Conservation (phyloP, 2,113 vertebrate species). For the Vulpes ferrilata region DNA sequence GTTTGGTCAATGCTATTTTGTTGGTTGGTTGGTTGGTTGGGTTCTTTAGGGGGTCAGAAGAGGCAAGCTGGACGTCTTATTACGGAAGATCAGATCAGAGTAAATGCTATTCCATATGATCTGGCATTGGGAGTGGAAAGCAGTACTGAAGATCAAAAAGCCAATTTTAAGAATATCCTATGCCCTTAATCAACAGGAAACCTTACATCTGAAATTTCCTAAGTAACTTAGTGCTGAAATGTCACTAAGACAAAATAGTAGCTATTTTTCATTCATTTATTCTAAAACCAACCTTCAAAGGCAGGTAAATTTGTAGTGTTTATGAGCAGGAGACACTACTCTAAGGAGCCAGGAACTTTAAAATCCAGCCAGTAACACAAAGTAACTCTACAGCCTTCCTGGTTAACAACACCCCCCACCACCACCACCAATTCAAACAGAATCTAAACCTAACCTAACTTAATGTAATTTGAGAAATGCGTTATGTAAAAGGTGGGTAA, state of each 20-base stretch:
- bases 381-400: background rate
- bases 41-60: background rate
- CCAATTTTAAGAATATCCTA: background rate
- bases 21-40: background rate
- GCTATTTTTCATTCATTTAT: background rate
- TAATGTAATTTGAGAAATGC: background rate
- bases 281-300: slow-evolving; percentile 25
- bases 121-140: background rate
- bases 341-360: background rate
- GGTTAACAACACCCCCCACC: background rate
- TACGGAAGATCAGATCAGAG: background rate
- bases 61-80: background rate
- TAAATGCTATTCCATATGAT: background rate
- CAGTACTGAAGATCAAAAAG: background rate
- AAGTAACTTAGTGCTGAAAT: background rate
- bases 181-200: background rate
- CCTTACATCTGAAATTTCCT: background rate
- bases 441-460: background rate
- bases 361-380: background rate
- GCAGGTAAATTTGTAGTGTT: background rate
- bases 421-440: background rate
- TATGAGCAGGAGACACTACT: background rate
- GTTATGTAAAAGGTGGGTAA: background rate
- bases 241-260: background rate
- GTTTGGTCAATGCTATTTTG: background rate